Evolutionary conservation across 2,888 invertebrate genomes (phyloP).

Genomic region (Cephus pulcher): DNA sequence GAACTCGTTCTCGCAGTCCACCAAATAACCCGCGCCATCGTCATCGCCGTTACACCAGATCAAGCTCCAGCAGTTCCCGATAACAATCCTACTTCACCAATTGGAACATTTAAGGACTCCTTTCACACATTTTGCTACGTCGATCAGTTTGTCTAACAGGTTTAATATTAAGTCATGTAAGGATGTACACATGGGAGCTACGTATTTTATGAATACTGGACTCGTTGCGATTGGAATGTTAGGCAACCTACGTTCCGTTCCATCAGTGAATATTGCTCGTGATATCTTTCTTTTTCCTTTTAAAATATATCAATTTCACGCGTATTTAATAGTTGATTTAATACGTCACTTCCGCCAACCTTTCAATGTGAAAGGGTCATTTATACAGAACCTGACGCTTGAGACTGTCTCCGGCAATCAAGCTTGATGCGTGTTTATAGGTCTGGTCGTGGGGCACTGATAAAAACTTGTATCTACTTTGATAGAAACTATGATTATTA

Average conservation of each 20-base stretch:
- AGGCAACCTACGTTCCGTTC: not conserved
- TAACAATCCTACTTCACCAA: constrained; percentile 49
- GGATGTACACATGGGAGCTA: not conserved
- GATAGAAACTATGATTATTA: constrained; percentile 68
- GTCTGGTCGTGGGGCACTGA: constrained; percentile 1
- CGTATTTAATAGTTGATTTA: constrained; percentile 7
- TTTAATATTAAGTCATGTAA: not conserved
- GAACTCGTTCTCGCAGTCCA: constrained; percentile 71
- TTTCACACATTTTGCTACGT: not conserved
- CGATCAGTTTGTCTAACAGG: not conserved
- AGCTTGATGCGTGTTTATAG: not conserved
- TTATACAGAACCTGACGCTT: not conserved
- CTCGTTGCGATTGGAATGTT: not conserved
- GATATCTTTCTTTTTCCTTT: constrained; percentile 30
- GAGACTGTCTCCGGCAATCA: not conserved
- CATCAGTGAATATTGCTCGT: constrained; percentile 18
- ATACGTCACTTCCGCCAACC: not conserved
- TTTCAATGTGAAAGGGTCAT: not conserved
- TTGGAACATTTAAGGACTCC: constrained; percentile 7
- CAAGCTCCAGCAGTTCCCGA: constrained; percentile 81
- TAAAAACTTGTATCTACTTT: constrained; percentile 45
- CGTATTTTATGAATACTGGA: not conserved
- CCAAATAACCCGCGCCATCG: constrained; percentile 68
- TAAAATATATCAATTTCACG: constrained; percentile 40
- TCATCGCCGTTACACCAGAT: constrained; percentile 78